Base-by-base conservation (phyloP, 1,140 invertebrate species). In the Cepaea nemoralis region DNA sequence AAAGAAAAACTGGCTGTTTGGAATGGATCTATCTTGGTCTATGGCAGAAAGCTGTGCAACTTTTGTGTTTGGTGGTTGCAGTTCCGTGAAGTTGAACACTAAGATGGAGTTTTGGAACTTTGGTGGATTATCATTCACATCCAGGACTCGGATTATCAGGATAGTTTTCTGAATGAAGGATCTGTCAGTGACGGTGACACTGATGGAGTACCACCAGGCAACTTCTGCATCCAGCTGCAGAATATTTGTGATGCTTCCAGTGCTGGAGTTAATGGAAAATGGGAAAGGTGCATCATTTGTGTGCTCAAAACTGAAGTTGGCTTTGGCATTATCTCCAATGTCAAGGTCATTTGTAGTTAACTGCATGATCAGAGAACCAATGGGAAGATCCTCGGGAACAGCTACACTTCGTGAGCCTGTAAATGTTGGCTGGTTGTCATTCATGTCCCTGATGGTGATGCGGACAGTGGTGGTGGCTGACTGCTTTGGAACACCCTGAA, bases 341-440 rank as follows among this genome's bases (percentile, higher is more conserved):
- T 99, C 98, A 83, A 94, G 92, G 91, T 99, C 97, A 19, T 85
- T 85, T 35, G 88, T 85, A 0, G 97, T 98, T 0, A 99, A 95
- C 88, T 94, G 94, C 74, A 99, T 96, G 0, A 99, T 96, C 91
- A 98, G 98, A 0, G 96, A 95, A 3, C 96, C 97, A 63, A 98
- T 94, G 83, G 96, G 95, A 0, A 96, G 94, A 91, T 99, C 98
- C 93, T 99, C 98, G 0, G 97, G 98, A 0, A 99, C 96, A 88
- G 98, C 98, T 0, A 97, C 96, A 87, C 95, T 97, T 90, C 98
- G 98, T 0, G 98, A 91, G 70, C 97, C 92, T 0, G 97, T 98
- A 89, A 99, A 99, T 82, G 95, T 93, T 0, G 97, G 97, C 16
- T 96, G 96, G 91, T 98, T 98, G 90, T 99, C 97, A 91, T 99